Conservation (phyloP, 2,797 vertebrate genomes). For the Pipistrellus nathusii region DNA sequence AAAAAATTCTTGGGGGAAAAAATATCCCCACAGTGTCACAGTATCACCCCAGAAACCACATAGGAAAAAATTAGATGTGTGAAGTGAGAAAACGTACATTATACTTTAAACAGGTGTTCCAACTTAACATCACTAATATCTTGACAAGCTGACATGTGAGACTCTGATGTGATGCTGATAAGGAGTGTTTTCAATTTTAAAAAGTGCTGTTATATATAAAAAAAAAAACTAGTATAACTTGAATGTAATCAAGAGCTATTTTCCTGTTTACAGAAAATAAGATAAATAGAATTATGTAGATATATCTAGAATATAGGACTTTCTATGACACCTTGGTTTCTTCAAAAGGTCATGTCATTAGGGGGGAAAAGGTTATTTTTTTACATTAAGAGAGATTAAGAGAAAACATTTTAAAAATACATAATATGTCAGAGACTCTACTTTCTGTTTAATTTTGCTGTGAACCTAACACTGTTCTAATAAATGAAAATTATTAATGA, state of each 20-base stretch:
- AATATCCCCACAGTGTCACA: not conserved
- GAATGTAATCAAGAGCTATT: not conserved
- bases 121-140: not conserved
- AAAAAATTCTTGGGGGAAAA: not conserved
- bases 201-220: not conserved
- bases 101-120: not conserved
- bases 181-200: not conserved
- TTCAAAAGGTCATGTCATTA: not conserved
- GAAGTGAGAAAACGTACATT: not conserved
- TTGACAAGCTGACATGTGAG: not conserved
- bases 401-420: not conserved
- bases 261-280: not conserved
- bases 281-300: not conserved
- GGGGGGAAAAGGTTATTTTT: not conserved
- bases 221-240: not conserved
- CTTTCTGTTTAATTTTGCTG: not conserved
- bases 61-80: not conserved
- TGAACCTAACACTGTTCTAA: not conserved
- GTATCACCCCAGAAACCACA: not conserved
- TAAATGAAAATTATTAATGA: not conserved
- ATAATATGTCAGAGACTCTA: not conserved
- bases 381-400: not conserved
- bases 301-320: not conserved
- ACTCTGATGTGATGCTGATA: not conserved
- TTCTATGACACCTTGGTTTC: not conserved